Evolutionary conservation across 2,888 invertebrate species (phyloP).

Genomic region (Girardia tigrina): DNA sequence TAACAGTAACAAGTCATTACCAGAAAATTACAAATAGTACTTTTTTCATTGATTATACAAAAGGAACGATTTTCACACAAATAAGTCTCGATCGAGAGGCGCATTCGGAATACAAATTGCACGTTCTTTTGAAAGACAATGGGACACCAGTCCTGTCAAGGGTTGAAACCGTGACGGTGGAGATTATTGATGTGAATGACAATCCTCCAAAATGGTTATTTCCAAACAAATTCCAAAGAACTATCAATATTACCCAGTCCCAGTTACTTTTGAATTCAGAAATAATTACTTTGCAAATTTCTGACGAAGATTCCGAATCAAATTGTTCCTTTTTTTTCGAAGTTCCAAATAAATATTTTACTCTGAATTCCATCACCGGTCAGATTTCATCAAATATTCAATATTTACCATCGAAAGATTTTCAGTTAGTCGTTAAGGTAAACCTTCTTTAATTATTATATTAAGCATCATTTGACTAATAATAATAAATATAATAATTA

Average conservation of each 20-base stretch:
- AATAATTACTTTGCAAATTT: background rate
- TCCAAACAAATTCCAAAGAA: constrained; percentile 21
- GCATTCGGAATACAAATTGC: constrained; percentile 5
- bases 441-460: too few species aligned
- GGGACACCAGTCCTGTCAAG: constrained; percentile 18
- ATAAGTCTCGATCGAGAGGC: constrained; percentile 28
- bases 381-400: background rate
- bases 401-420: background rate
- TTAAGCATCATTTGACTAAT: too few species aligned
- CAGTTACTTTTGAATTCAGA: background rate
- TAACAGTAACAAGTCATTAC: constrained; percentile 16
- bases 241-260: constrained; percentile 26
- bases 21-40: constrained; percentile 29
- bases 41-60: constrained; percentile 16
- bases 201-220: constrained; percentile 30
- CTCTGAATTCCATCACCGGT: background rate
- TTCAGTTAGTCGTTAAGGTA: background rate
- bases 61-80: constrained; percentile 27
- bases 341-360: background rate
- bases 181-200: constrained; percentile 33
- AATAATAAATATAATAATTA: too few species aligned
- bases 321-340: background rate
- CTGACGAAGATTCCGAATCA: background rate
- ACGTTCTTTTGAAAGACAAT: constrained; percentile 24
- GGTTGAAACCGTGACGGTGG: constrained; percentile 29